phyloP scores from a whole-genome alignment of 1,140 invertebrate species.

The Antheraea pernyi region DNA sequence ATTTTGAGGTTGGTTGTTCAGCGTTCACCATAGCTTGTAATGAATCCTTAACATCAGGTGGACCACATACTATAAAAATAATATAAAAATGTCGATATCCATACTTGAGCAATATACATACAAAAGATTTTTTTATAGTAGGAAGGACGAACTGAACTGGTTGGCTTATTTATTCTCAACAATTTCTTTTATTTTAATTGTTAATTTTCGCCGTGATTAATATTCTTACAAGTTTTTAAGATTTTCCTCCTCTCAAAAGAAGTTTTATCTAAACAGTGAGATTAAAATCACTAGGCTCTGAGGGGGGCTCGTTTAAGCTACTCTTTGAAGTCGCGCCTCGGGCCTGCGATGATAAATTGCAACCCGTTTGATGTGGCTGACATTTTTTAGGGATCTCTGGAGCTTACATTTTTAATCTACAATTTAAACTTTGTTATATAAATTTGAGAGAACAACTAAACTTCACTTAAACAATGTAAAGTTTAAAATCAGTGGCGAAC shows the following conservation, averaged over 20 bases:
- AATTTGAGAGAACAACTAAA: too few relatives aligned
- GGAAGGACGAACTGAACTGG: background rate
- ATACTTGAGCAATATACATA: too few relatives aligned
- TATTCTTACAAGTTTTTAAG: conserved; percentile 35
- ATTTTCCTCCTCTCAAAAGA: conserved; percentile 34
- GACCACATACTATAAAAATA: too few relatives aligned
- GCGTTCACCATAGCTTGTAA: too few relatives aligned
- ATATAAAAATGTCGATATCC: too few relatives aligned
- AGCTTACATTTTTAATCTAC: background rate
- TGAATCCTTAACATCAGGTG: too few relatives aligned
- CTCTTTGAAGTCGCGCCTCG: conserved; percentile 39
- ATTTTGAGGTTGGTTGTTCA: too few relatives aligned
- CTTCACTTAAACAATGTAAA: too few relatives aligned
- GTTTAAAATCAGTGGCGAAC: too few relatives aligned
- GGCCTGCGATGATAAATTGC: conserved; percentile 47
- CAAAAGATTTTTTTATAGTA: background rate
- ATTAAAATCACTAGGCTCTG: conserved; percentile 49
- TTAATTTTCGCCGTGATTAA: conserved; percentile 28
- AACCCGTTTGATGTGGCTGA: conserved; percentile 41
- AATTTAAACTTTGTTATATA: conserved; percentile 6
- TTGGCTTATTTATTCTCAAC: background rate
- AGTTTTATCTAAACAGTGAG: conserved; percentile 47
- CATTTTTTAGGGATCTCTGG: conserved; percentile 30
- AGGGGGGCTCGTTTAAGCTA: conserved; percentile 30
- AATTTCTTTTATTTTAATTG: conserved; percentile 8